These are phyloP conservation scores for Ictalurus punctatus DNA, from an alignment of 2,113 vertebrate species.

Conservation along the genomic window DNA sequence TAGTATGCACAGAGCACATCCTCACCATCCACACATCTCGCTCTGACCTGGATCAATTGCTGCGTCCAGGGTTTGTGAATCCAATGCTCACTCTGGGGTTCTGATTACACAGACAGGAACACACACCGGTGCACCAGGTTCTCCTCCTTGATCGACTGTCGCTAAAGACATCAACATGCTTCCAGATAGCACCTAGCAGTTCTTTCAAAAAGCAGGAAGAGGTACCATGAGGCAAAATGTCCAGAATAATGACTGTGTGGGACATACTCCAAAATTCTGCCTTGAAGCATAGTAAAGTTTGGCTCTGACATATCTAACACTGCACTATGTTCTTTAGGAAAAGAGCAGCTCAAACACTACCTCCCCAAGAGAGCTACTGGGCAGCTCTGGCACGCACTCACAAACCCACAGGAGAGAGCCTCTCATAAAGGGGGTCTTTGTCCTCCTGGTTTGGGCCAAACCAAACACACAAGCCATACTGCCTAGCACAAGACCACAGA, in stretches of 20 bases:
- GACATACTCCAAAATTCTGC: not conserved
- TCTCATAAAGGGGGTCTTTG: conserved; percentile 42
- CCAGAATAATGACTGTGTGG: not conserved
- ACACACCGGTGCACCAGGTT: not conserved
- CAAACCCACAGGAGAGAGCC: conserved; percentile 18
- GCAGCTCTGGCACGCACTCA: not conserved
- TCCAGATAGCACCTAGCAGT: not conserved
- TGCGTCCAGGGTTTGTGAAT: not conserved
- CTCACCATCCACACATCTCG: not conserved
- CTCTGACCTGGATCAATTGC: not conserved
- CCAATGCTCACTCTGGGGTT: not conserved
- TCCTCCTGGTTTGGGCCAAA: conserved; percentile 32
- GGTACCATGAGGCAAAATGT: not conserved
- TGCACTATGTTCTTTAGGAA: not conserved
- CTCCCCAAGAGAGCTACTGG: conserved; percentile 13
- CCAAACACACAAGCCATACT: conserved; percentile 19
- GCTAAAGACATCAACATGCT: not conserved
- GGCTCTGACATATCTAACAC: not conserved
- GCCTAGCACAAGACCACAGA: conserved; percentile 33
- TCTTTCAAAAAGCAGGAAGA: not conserved
- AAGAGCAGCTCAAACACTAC: not conserved
- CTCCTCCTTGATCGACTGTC: not conserved
- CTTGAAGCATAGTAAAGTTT: not conserved
- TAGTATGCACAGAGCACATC: not conserved
- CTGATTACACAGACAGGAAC: conserved; percentile 7